A percentile compares a stretch with the other conserved stretches of the same genome.
phyloP scores from a whole-genome alignment of 2,113 vertebrate species.

The Crotalus viridis region DNA sequence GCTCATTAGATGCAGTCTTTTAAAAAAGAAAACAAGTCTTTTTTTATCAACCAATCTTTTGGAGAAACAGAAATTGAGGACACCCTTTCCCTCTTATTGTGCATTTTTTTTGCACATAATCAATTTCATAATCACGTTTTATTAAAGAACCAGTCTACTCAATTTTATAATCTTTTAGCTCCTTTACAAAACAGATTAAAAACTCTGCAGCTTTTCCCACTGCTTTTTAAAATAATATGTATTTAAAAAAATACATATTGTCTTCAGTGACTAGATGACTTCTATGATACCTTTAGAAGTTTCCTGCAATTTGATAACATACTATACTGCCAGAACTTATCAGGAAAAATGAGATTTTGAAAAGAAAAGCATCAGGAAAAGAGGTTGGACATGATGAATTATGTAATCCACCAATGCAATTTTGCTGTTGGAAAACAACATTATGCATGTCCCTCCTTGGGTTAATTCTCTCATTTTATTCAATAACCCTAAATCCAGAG shows the following conservation, averaged over 20 bases:
- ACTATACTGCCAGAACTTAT: neutral
- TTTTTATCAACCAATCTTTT: neutral
- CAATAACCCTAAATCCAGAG: neutral
- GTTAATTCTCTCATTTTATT: neutral
- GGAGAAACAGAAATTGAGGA: neutral
- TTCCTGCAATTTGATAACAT: neutral
- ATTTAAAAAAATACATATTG: neutral
- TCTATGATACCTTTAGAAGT: neutral
- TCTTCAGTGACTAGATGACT: neutral
- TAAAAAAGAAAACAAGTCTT: neutral
- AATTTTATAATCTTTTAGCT: neutral
- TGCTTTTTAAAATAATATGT: neutral
- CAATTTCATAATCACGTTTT: neutral
- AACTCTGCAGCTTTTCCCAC: neutral
- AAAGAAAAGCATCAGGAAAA: neutral
- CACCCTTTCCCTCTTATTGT: neutral
- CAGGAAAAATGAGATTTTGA: neutral
- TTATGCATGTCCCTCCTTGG: neutral
- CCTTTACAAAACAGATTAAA: neutral
- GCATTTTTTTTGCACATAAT: neutral
- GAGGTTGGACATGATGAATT: neutral
- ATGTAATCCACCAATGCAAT: neutral
- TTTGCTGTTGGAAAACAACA: neutral
- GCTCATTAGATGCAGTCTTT: neutral
- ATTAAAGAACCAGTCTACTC: neutral